Base-by-base conservation (phyloP, 1,140 invertebrate genomes). In the Drosophila ananassae region DNA sequence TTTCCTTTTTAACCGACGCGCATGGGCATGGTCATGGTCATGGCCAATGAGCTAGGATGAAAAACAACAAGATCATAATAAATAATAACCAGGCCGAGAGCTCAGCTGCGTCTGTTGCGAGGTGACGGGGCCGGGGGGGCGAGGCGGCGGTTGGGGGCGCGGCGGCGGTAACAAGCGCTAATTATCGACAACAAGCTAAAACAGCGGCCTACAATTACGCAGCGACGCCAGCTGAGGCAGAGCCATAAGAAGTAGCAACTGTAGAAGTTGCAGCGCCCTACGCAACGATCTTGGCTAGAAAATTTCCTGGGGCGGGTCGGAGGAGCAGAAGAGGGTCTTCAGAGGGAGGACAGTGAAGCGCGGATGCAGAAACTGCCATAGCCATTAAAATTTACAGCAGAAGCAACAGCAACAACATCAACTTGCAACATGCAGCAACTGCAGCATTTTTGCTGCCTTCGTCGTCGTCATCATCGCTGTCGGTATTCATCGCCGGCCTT, bases 21-120 rank as follows among this genome's bases (percentile, higher is more conserved):
- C 81, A 78, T 76, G 73, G 69, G 61, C 73, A 53, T 46, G 73
- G 57, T 56, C 60, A 66, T 69, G 77, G 79, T 67, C 77, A 85
- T 87, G 81, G 81, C 77, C 81, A 85, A 84, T 87, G 78, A 85
- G 81, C 81, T 85, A 78, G 84, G 81, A 85, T 85, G 81, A 78
- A 85, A 85, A 85, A 85, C 81, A 85, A 85, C 81, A 85, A 85
- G 81, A 85, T 85, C 81, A 85, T 85, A 85, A 84, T 84, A 84
- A 84, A 84, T 84, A 84, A 85, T 85, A 85, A 78, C 81, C 82
- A 85, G 68, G 82, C 68, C 57, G 44, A 47, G 61, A 52, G 32
- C 59, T 61, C 69, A 62, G 50, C 37, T 73, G 71, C 69, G 57
- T 73, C 21, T 41, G 7, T 3, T 28, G 12, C 5, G 47, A 3